Evolutionary conservation across 2,888 invertebrate species (phyloP), one percentile per base, ranked within the genome.

Genomic region (Andrena minutula): DNA sequence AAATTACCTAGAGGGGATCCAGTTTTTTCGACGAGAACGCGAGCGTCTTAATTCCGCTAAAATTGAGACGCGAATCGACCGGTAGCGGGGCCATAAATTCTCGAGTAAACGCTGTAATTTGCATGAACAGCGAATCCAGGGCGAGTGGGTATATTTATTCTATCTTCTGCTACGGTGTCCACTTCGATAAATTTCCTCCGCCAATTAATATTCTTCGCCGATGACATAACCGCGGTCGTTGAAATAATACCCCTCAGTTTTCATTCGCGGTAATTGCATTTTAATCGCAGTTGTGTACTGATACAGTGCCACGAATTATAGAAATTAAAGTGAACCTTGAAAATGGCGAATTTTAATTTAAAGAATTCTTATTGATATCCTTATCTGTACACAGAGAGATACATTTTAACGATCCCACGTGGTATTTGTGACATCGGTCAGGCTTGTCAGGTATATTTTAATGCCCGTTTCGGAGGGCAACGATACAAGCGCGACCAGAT

Each of bases 401-500:
- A 7, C 35, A 53, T 72, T 64, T 53, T 26, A 53, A 64, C 41
- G 32, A 26, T 64, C 10, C 5, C 30, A 1, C n/a, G 12, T 6
- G 49, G 6, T 26, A 2, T 53, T 26, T 35, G 23, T 23, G 20
- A 49, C 8, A 20, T 51, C 23, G 10, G 30, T 60, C 26, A 32
- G 35, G 28, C 16, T 20, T 10, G 28, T 12, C 23, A 26, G 26
- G 12, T 1, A 35, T 6, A 10, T 41, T 63, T 72, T 61, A 75
- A 82, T 69, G 65, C 26, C 28, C 51, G 16, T 56, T 58, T 16
- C 35, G n/a, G 56, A 56, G 30, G 60, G 35, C 32, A 61, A 49
- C 63, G 65, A 60, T 20, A 69, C 51, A 65, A 41, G 16, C 23
- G 10, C 41, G 30, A 32, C 51, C 53, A 69, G 77, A 82, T 78